Base-by-base conservation (phyloP, 1,140 invertebrate species). In the Anoplophora glabripennis region DNA sequence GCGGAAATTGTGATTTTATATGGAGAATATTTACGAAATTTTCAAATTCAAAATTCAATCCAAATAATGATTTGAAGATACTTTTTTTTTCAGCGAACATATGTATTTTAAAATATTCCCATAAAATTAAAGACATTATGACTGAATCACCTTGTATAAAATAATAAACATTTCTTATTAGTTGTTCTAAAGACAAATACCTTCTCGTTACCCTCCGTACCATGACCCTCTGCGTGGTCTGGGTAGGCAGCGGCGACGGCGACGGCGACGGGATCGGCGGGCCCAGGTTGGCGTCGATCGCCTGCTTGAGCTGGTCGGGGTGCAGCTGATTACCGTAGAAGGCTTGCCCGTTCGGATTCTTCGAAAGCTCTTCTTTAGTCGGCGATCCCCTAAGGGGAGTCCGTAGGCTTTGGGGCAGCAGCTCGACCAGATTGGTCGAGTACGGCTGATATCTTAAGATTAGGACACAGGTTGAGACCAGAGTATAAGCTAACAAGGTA, bases 401-500 rank as follows among this genome's bases (percentile, higher is more conserved):
- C 33, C 90, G 79, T 56, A 93, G 73, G 70, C 88, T 90, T 67
- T 92, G 89, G 1, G 93, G 92, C 52, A 96, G 76, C 37, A 94
- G 78, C 61, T 94, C 92, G 40, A 94, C 87, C 36, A 94, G 77
- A 68, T 91, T 94, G 4, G 89, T 92, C 38, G 89, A 86, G 63
- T 91, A 87, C 0, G 92, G 92, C 70, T 95, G 93, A 73, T 95
- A 95, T 55, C 93, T 84, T 7, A 95, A 80, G 33, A 95, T 88
- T 48, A 95, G 79, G n/a, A 95, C 92, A 72, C 92, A 94, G 0
- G 91, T 91, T 1, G 92, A 93, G 1, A 95, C 93, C 65, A 96
- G 72, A 0, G 93, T 94, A 76, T 96, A 96, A 5, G 93, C 93
- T 66, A 96, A 76, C 40, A 96, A 78, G 0, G 93, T 96, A 47